Conservation (phyloP, 2,113 vertebrate species). For the Ptychochromis oligacanthus region DNA sequence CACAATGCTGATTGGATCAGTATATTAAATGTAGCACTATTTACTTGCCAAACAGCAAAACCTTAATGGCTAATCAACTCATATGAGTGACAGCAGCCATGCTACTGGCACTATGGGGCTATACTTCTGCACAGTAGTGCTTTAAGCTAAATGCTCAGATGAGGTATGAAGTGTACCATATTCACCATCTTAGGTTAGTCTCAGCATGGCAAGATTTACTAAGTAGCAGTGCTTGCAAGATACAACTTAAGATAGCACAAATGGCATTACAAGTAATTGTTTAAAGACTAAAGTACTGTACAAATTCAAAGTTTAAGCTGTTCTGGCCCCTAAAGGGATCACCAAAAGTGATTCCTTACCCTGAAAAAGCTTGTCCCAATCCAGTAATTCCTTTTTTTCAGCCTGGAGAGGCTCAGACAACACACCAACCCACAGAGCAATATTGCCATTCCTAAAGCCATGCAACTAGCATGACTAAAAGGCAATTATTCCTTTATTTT, state of each 20-base stretch:
- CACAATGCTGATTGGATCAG: too few species aligned
- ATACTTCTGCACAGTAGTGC: background rate
- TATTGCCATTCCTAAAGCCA: background rate
- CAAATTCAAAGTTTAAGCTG: background rate
- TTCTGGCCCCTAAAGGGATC: background rate
- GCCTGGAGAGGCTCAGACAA: background rate
- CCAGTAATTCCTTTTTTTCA: background rate
- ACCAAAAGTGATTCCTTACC: background rate
- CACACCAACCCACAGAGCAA: too few species aligned
- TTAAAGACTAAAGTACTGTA: background rate
- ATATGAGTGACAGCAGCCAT: background rate
- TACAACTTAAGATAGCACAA: too few species aligned
- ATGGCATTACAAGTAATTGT: background rate
- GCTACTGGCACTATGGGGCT: background rate
- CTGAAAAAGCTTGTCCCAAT: background rate
- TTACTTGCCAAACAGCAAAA: background rate
- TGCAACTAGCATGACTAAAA: background rate
- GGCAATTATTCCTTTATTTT: slow-evolving; percentile 1
- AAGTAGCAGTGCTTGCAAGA: background rate
- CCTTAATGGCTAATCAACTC: too few species aligned
- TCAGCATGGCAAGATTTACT: too few species aligned
- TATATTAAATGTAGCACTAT: background rate
- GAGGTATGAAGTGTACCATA: background rate
- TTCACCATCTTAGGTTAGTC: background rate
- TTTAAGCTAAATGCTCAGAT: background rate